Conservation (phyloP, 1,140 invertebrate species). For the Halictus rubicundus region DNA sequence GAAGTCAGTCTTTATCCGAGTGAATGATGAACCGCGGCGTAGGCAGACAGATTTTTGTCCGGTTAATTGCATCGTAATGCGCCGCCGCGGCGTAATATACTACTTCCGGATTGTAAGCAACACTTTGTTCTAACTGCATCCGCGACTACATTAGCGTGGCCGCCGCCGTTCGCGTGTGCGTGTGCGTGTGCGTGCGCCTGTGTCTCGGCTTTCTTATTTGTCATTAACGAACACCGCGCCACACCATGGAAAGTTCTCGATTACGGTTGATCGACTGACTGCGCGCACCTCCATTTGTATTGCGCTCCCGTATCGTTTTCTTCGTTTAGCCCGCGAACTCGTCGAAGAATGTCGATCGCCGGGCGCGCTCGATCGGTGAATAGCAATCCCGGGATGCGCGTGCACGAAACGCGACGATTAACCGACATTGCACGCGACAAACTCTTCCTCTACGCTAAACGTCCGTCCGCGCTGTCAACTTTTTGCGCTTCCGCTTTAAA, state of each 20-base stretch:
- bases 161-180: too few species aligned
- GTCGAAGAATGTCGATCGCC: conserved; percentile 20
- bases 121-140: conserved; percentile 19
- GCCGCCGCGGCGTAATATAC: neutral
- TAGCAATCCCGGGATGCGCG: conserved; percentile 26
- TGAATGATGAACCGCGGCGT: conserved; percentile 28
- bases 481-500: too few species aligned
- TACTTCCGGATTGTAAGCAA: conserved; percentile 30
- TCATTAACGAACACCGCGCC: conserved; percentile 11
- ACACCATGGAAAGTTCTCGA: conserved; percentile 16
- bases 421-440: conserved; percentile 1
- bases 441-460: neutral
- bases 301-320: neutral
- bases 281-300: conserved; percentile 5
- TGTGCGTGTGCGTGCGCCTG: neutral
- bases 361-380: conserved; percentile 7
- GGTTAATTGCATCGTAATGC: conserved; percentile 23
- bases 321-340: too few species aligned
- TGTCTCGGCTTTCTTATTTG: conserved; percentile 13
- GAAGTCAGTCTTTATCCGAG: conserved; percentile 11
- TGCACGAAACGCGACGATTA: conserved; percentile 8
- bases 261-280: conserved; percentile 22
- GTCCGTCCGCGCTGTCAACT: too few species aligned
- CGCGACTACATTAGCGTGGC: neutral
- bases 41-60: conserved; percentile 13